These are phyloP conservation scores for Zoanthus solanderi DNA, from an alignment of 92 coral and sea anemone genomes.

Conservation along the genomic window DNA sequence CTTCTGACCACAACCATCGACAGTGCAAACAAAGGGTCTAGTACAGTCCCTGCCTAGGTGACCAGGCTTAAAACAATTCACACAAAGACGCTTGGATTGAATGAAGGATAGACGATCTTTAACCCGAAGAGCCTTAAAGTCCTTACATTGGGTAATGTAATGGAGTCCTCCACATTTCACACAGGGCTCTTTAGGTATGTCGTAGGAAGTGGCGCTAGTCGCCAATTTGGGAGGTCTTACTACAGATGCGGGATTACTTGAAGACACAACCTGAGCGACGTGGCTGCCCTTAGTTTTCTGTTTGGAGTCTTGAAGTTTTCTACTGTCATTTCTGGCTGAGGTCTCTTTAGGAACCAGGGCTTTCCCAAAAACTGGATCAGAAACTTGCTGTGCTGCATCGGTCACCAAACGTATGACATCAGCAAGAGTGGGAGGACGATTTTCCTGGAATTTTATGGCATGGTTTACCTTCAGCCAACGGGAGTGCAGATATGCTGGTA, in stretches of 20 bases:
- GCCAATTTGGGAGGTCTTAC: neutral
- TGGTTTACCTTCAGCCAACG: conserved; percentile 37
- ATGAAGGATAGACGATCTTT: conserved; percentile 46
- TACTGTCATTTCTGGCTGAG: conserved; percentile 17
- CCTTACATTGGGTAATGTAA: conserved; percentile 1
- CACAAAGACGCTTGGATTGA: conserved; percentile 55
- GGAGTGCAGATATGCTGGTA: conserved; percentile 54
- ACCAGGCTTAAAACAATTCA: conserved; percentile 57
- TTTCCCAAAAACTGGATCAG: conserved; percentile 62
- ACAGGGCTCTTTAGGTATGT: conserved; percentile 42
- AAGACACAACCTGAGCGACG: conserved; percentile 42
- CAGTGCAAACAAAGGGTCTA: conserved; percentile 54
- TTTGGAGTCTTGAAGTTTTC: conserved; percentile 34
- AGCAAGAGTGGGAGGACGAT: conserved; percentile 56
- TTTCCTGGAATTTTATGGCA: conserved; percentile 55
- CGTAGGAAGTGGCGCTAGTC: conserved; percentile 23
- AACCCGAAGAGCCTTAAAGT: conserved; percentile 7
- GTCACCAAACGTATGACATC: conserved; percentile 50
- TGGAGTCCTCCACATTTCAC: conserved; percentile 37
- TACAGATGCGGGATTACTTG: conserved; percentile 55
- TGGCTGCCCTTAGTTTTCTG: conserved; percentile 40
- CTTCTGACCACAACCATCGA: conserved; percentile 60
- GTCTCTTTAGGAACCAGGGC: conserved; percentile 24
- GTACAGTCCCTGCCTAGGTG: conserved; percentile 51
- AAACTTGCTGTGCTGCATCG: conserved; percentile 51